Conservation (phyloP, 2,888 invertebrate species). For the Phrixothrix hirtus region DNA sequence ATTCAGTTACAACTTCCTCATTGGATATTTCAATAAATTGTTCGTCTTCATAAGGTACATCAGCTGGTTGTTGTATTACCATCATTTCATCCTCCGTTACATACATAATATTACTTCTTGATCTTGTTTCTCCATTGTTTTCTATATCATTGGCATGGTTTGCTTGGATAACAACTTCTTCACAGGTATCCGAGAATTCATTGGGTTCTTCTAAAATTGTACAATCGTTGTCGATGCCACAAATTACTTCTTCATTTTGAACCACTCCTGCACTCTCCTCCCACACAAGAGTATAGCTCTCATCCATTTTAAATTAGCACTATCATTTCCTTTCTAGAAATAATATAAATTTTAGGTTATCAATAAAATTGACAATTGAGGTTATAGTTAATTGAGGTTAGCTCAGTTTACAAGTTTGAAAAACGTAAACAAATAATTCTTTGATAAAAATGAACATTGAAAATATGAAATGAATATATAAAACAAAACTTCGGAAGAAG, state of each 20-base stretch:
- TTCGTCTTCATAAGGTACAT: conserved; percentile 50
- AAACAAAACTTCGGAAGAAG: not conserved
- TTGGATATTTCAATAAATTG: conserved; percentile 59
- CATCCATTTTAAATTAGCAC: conserved; percentile 45
- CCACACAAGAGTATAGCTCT: conserved; percentile 52
- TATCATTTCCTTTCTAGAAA: conserved; percentile 10
- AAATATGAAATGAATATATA: not conserved
- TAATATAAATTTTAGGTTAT: conserved; percentile 45
- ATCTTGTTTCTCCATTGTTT: conserved; percentile 23
- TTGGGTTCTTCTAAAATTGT: conserved; percentile 50
- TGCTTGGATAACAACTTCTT: conserved; percentile 55
- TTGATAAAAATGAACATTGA: conserved; percentile 3
- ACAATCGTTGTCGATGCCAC: conserved; percentile 58
- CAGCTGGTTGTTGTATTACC: conserved; percentile 47
- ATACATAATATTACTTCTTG: conserved; percentile 48
- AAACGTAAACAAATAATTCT: conserved; percentile 52
- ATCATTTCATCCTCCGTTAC: conserved; percentile 52
- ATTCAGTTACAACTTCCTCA: conserved; percentile 81
- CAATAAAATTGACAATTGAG: conserved; percentile 55
- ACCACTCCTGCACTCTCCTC: conserved; percentile 51
- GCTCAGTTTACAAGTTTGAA: conserved; percentile 50
- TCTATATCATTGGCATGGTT: conserved; percentile 38
- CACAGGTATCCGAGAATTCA: conserved; percentile 56
- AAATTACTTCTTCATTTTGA: conserved; percentile 60
- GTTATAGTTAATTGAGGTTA: conserved; percentile 57